Base-by-base conservation (phyloP, 92 coral and sea anemone genomes). In the Epizoanthus scotinus region DNA sequence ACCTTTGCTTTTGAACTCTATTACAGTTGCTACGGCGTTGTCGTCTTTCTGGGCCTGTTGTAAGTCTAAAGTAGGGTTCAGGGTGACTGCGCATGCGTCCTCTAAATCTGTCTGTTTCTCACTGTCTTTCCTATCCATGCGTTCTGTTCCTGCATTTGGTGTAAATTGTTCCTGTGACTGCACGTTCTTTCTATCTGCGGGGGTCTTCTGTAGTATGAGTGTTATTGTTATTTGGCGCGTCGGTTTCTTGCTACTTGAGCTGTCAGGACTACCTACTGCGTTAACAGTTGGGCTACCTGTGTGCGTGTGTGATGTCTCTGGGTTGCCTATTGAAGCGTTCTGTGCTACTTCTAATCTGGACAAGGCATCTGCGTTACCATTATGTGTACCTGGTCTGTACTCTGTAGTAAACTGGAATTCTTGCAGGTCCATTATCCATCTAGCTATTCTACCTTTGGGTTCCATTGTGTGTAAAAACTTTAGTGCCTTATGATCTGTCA, bases 391-490 rank as follows among this genome's bases (percentile, higher is more conserved):
- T 14, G 91, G 78, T 24, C 84, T 66, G 57, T 84, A 81, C 66
- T 72, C 44, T 21, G 81, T 69, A 12, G 86, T 55, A 40, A 87
- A 83, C 24, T 83, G 85, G 72, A 87, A 88, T 38, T 86, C 86
- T 75, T 81, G 89, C 58, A 86, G 75, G 29, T 86, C 86, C 86
- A 81, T 81, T 3, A 86, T 63, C 86, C 89, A 86, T 26, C 89
- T 67, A 67, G 77, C 85, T 24, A 80, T 2, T 2, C 85, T 36
- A 24, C 89, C 85, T 55, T 72, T 86, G 4, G 78, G 85, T 12
- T 86, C 81, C 70, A 78, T 85, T 47, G 47, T 80, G 50, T 85
- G 57, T 5, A 85, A 67, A 85, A 85, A 85, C 34, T 67, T 49
- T 13, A 80, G 44, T n/a, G 78, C 71, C 15, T 52, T 81, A 65